Percentiles rank a stretch among this genome's conserved stretches.
phyloP scores from a whole-genome alignment of 2,113 vertebrate species.

The Gobius niger region DNA sequence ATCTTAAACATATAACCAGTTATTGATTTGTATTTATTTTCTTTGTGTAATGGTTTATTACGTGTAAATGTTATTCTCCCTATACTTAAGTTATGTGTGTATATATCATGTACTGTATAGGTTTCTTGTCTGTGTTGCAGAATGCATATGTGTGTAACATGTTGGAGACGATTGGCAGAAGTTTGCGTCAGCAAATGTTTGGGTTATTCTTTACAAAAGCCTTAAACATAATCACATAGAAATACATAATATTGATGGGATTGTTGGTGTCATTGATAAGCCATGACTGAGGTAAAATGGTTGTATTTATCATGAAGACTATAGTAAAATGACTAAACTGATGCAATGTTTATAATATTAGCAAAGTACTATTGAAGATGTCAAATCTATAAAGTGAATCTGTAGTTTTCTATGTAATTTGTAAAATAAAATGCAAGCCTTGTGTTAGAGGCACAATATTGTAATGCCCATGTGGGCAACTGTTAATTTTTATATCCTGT shows the following conservation, averaged over 20 bases:
- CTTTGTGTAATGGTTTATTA: conserved; percentile 68
- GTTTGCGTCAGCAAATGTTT: conserved; percentile 59
- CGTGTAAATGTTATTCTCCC: conserved; percentile 67
- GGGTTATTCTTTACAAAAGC: conserved; percentile 66
- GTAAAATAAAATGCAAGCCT: conserved; percentile 69
- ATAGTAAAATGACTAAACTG: conserved; percentile 41
- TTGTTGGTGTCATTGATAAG: conserved; percentile 45
- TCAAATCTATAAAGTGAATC: conserved; percentile 52
- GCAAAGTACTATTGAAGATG: conserved; percentile 52
- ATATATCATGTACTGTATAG: conserved; percentile 76
- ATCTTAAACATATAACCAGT: conserved; percentile 53
- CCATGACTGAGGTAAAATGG: conserved; percentile 51
- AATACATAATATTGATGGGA: conserved; percentile 27
- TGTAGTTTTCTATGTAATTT: conserved; percentile 78
- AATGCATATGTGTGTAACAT: conserved; percentile 66
- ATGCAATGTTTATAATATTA: conserved; percentile 29
- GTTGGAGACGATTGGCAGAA: conserved; percentile 52
- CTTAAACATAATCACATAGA: conserved; percentile 64
- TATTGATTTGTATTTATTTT: conserved; percentile 79
- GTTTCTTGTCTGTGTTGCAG: conserved; percentile 64
- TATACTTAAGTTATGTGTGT: conserved; percentile 81
- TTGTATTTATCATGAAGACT: conserved; percentile 47
- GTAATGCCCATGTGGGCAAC: conserved; percentile 63
- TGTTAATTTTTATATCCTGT: conserved; percentile 77
- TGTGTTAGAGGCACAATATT: conserved; percentile 62